Base-by-base conservation (phyloP, 2,113 vertebrate species). In the Cygnus atratus region DNA sequence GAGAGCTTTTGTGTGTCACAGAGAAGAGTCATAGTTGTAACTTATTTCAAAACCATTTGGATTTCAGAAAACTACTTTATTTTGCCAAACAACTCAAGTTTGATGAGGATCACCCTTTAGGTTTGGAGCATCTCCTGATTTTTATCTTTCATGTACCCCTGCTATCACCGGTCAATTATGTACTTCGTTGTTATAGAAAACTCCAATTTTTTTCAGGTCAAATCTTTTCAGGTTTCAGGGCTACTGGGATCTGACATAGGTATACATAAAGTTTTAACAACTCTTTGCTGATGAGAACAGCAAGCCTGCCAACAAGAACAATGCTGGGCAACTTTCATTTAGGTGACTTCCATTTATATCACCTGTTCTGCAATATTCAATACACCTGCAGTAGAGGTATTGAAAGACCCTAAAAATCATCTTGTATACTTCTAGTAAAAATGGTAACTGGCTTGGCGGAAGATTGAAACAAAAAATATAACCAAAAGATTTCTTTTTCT, bases 1-100 rank as follows among this genome's bases (percentile, higher is more conserved):
- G 9, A 44, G 68, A 57, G 26, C 9, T 76, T 79, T 52, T 35
- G 5, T 13, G 8, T 8, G 18, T 52, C 48, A 88, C 2, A 83
- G 22, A 79, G 80, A 83, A 39, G 6, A 44, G 17, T 65, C 39
- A 41, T 3, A 80, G n/a, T 20, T 0, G 0, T 48, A 91, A 82
- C 8, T 20, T 55, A 37, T 0, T n/a, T 57, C 6, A 85, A 70
- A 66, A 33, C 58, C 79, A 33, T 70, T 13, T 33, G 6, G 11
- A 80, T 68, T 83, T 80, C 68, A 88, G 15, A 95, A 92, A 80
- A 29, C 4, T 10, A 70, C 22, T 88, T 79, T 33, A 75, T 72
- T 76, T 80, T 80, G n/a, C 4, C 11, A 76, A 93, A 86, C 5
- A 57, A 20, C 14, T 44, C 29, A 85, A 55, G 25, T 76, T 85